These are phyloP conservation scores for Cephonodes hylas DNA, from an alignment of 2,888 invertebrate species.

Conservation along the genomic window DNA sequence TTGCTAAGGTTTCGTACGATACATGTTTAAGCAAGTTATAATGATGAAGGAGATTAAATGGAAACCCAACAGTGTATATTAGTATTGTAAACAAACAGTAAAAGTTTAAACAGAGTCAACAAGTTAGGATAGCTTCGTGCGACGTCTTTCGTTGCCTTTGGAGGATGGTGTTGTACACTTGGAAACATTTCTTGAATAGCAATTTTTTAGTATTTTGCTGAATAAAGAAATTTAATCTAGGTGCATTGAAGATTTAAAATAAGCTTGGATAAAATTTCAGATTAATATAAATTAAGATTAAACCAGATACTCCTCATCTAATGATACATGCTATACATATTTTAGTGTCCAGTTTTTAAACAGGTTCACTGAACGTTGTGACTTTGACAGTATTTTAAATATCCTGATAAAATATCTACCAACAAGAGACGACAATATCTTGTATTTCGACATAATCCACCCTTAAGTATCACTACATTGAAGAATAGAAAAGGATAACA, in stretches of 20 bases:
- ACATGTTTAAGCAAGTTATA: not conserved
- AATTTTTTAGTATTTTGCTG: not conserved
- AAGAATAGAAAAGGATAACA: not conserved
- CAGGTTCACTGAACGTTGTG: too few species aligned
- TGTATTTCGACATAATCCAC: too few species aligned
- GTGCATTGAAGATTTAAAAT: too few species aligned
- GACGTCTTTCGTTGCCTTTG: slow-evolving; percentile 30
- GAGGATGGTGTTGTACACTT: not conserved
- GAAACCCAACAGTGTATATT: slow-evolving; percentile 32
- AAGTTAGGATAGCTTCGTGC: slow-evolving; percentile 38
- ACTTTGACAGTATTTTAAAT: too few species aligned
- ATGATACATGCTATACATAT: too few species aligned
- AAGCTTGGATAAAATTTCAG: too few species aligned
- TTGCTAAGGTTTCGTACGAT: not conserved
- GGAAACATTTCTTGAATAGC: not conserved
- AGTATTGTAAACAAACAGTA: slow-evolving; percentile 40
- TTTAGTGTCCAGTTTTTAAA: too few species aligned
- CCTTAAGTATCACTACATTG: not conserved
- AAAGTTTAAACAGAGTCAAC: slow-evolving; percentile 35
- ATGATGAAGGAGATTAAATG: slow-evolving; percentile 26
- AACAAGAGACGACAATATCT: too few species aligned
- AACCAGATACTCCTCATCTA: too few species aligned
- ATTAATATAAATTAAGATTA: too few species aligned
- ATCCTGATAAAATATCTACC: too few species aligned
- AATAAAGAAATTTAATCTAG: not conserved